These are phyloP conservation scores for Itoplectis maculator DNA, from an alignment of 2,888 invertebrate genomes.

Conservation along the genomic window DNA sequence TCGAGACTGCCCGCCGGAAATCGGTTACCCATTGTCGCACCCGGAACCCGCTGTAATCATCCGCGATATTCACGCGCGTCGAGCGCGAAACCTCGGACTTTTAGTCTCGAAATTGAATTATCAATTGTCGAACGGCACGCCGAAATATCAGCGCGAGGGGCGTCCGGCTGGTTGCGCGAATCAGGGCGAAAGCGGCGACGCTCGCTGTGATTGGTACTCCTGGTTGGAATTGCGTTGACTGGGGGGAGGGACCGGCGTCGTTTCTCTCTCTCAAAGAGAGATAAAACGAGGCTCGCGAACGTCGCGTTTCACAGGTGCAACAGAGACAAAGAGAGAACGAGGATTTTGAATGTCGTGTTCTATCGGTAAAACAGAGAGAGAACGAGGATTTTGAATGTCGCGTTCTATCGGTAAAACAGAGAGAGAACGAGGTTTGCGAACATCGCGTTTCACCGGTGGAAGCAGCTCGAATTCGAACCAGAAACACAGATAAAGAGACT, in stretches of 20 bases:
- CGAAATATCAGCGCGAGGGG: conserved; percentile 1
- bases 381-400: too few relatives aligned
- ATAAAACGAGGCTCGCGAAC: too few relatives aligned
- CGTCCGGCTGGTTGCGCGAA: conserved; percentile 39
- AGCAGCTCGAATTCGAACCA: background rate
- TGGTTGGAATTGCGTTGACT: conserved; percentile 55
- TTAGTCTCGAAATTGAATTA: background rate
- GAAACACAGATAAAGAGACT: too few relatives aligned
- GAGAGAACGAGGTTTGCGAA: conserved; percentile 15
- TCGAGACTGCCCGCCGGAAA: too few relatives aligned
- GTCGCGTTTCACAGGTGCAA: background rate
- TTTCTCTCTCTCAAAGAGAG: too few relatives aligned
- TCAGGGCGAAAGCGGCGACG: conserved; percentile 34
- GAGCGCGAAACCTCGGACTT: background rate
- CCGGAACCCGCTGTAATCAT: too few relatives aligned
- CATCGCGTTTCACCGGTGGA: conserved; percentile 11
- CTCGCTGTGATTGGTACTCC: conserved; percentile 55
- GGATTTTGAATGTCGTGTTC: conserved; percentile 12
- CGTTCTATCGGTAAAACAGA: background rate
- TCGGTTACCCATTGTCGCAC: too few relatives aligned
- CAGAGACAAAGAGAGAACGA: background rate
- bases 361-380: conserved; percentile 7
- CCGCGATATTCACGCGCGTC: background rate
- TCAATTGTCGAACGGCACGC: conserved; percentile 48
- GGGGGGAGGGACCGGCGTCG: too few relatives aligned